Base-by-base conservation (phyloP, 2,888 invertebrate genomes). In the Drosophila lacicola region DNA sequence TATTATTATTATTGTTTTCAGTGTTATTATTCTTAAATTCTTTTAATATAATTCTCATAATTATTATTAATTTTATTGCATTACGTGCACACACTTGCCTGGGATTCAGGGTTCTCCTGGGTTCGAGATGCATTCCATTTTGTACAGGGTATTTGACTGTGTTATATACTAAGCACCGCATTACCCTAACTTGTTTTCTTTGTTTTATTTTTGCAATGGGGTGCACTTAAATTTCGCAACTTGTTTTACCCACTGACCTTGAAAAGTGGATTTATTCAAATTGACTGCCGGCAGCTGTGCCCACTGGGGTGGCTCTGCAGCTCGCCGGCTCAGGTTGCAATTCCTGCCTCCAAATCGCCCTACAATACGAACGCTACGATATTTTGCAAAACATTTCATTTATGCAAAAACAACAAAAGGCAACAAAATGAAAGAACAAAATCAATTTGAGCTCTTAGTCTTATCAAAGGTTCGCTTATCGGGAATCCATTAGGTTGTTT, bases 221-320 rank as follows among this genome's bases (percentile, higher is more conserved):
- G 80, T 83, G 82, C 72, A 61, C 44, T 71, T 70, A 53, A 77
- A 64, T 60, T 76, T 84, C 60, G 80, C 86, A 85, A 88, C 89
- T 86, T 90, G 90, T 88, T 89, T 83, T 90, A 90, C 79, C 90
- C 87, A 90, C 86, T 91, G 91, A 91, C 91, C 91, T 91, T 91
- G 91, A 91, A 91, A 91, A 91, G 85, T 84, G 86, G 83, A 87
- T 90, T 88, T 82, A 65, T 84, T 81, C 72, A 81, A 82, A 81
- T 82, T 78, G 65, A 76, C 73, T 76, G 76, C 62, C 60, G 51
- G 74, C 82, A 74, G 83, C 80, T 82, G 82, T 66, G 78, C 54
- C 49, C 66, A 50, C 49, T 50, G 55, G 86, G 86, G 85, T 83
- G 80, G 75, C 44, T 72, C 47, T 17, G 47, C 39, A 55, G 68